Evolutionary conservation across 2,113 vertebrate genomes (phyloP).

Genomic region (Dendrocopos noguchii): DNA sequence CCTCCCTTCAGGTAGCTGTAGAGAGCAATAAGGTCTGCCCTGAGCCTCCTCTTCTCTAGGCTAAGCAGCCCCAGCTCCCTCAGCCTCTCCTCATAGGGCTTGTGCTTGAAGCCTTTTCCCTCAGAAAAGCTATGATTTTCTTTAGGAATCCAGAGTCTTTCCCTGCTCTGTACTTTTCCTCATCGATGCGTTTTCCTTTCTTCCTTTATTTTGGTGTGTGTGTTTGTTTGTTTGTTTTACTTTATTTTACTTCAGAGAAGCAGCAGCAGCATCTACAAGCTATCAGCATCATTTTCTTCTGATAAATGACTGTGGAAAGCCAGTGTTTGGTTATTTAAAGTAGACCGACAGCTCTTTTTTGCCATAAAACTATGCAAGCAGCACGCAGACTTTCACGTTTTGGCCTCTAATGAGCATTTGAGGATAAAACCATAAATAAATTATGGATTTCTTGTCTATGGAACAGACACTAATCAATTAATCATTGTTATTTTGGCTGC

Average conservation of each 20-base stretch:
- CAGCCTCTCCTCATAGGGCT: no score
- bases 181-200: neutral
- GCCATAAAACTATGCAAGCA: neutral
- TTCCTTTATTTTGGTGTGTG: no score
- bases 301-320: neutral
- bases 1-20: no score
- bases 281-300: neutral
- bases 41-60: no score
- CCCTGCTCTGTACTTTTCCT: neutral
- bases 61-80: no score
- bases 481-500: neutral
- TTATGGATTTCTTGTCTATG: neutral
- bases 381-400: neutral
- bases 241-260: neutral
- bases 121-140: neutral
- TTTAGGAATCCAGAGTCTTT: neutral
- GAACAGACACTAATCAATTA: slow-evolving; percentile 31
- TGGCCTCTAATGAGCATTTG: neutral
- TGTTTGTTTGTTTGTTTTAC: no score
- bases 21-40: no score
- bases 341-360: neutral
- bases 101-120: neutral
- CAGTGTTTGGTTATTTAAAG: neutral
- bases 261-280: neutral
- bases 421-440: slow-evolving; percentile 19